Evolutionary conservation across 2,113 vertebrate genomes (phyloP), one percentile per base, ranked within the genome.

Genomic region (Macquaria australasica): DNA sequence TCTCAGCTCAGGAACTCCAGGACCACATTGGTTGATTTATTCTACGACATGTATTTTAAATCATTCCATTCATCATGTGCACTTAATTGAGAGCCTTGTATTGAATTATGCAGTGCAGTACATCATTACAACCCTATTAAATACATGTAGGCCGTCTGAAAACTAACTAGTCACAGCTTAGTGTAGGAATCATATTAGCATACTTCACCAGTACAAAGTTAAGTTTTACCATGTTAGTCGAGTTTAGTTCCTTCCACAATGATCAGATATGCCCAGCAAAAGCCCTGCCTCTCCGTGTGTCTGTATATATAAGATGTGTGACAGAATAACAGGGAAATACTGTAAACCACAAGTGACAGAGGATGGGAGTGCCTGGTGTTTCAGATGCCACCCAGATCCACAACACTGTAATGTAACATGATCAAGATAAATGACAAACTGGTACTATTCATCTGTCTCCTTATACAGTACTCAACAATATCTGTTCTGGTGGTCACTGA

Each of bases 371-470:
- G 64, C 8, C 43, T 59, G 64, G 34, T 72, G 34, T 72, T 87
- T 56, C 20, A 79, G 73, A 77, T 73, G 73, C 34, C 81, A 83
- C 80, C 64, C 34, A 45, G 66, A 73, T 67, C 51, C 59, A 71
- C 55, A 55, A 45, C 56, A 53, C 71, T 67, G 62, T 68, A 86
- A 31, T 31, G n/a, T n/a, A n/a, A n/a, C n/a, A 90, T 86, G 20
- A 28, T 34, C 4, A 8, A 55, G 37, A 71, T 34, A 82, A 50
- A 25, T 50, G 2, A 41, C 8, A 60, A 31, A 53, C 18, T 50
- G 10, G 1, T 15, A 5, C 21, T 51, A n/a, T 8, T 72, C 20
- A 25, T 25, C 43, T 3, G 8, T 43, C 10, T 45, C 7, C 10
- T 15, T 10, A 25, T 28, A 3, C 21, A 5, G 9, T 43, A 21